phyloP scores from a whole-genome alignment of 1,140 invertebrate genomes.

The Dreissena rostriformis region DNA sequence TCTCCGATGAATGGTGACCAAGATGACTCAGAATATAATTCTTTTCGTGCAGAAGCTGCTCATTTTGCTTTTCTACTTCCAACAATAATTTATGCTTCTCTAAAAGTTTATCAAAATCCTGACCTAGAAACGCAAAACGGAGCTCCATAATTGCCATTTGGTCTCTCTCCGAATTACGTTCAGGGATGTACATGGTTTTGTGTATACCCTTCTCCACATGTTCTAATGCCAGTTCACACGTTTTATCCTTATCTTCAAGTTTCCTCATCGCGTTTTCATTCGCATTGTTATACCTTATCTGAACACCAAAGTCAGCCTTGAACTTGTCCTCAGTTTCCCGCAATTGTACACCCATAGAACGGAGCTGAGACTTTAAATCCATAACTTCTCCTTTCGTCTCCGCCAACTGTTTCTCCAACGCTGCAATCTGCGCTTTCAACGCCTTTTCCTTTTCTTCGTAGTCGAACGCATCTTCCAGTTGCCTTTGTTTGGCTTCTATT shows the following conservation, averaged over 20 bases:
- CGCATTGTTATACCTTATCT: slow-evolving; percentile 40
- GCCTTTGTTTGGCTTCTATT: slow-evolving; percentile 55
- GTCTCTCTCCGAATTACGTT: slow-evolving; percentile 41
- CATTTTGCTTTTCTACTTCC: slow-evolving; percentile 46
- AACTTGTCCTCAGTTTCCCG: slow-evolving; percentile 43
- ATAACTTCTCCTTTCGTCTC: slow-evolving; percentile 12
- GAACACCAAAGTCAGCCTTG: slow-evolving; percentile 32
- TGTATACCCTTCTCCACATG: slow-evolving; percentile 25
- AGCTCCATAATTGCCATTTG: slow-evolving; percentile 50
- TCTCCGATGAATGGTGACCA: slow-evolving; percentile 19
- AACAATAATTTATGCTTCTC: slow-evolving; percentile 32
- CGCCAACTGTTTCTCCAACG: slow-evolving; percentile 24
- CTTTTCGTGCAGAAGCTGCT: slow-evolving; percentile 31
- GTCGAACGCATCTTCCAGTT: slow-evolving; percentile 54
- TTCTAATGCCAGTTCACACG: neutral
- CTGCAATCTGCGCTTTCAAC: slow-evolving; percentile 19
- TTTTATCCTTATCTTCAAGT: slow-evolving; percentile 15
- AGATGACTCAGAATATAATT: slow-evolving; percentile 51
- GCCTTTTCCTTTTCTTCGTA: slow-evolving; percentile 47
- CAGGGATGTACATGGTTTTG: neutral
- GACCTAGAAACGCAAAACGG: slow-evolving; percentile 33
- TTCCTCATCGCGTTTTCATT: slow-evolving; percentile 42
- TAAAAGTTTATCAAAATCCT: slow-evolving; percentile 35
- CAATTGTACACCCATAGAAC: neutral
- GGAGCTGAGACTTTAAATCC: slow-evolving; percentile 42